phyloP scores from a whole-genome alignment of 2,888 invertebrate species.

The Acanthopleura granulata region DNA sequence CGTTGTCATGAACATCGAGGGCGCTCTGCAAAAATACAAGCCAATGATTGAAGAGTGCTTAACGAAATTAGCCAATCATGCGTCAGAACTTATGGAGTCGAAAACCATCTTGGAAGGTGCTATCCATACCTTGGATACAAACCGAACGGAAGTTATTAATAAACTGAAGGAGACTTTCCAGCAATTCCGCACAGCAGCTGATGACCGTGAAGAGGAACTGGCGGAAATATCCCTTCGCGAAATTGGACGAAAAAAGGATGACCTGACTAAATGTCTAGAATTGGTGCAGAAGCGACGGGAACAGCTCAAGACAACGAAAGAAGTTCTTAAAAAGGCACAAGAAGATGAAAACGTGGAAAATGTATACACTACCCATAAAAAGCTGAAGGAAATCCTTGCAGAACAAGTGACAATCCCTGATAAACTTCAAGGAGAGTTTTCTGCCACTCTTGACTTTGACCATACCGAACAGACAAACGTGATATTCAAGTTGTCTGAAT shows the following conservation, averaged over 20 bases:
- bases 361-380: slow-evolving; percentile 57
- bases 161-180: slow-evolving; percentile 56
- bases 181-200: slow-evolving; percentile 50
- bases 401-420: slow-evolving; percentile 49
- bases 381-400: slow-evolving; percentile 45
- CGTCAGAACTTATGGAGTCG: slow-evolving; percentile 46
- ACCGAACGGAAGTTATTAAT: slow-evolving; percentile 53
- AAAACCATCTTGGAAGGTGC: slow-evolving; percentile 48
- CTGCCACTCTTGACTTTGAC: slow-evolving; percentile 58
- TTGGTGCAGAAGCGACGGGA: slow-evolving; percentile 44
- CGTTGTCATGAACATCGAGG: slow-evolving; percentile 58
- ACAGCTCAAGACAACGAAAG: slow-evolving; percentile 43
- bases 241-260: slow-evolving; percentile 51
- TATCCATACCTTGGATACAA: slow-evolving; percentile 52
- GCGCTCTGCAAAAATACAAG: slow-evolving; percentile 59
- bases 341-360: slow-evolving; percentile 52
- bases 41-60: slow-evolving; percentile 57
- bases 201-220: slow-evolving; percentile 55
- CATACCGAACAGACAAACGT: slow-evolving; percentile 49
- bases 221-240: slow-evolving; percentile 54
- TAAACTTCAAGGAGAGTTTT: slow-evolving; percentile 50
- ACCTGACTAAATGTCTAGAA: slow-evolving; percentile 51
- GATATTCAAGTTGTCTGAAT: slow-evolving; percentile 46
- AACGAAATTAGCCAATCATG: slow-evolving; percentile 43
- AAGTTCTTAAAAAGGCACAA: slow-evolving; percentile 47